phyloP scores from a whole-genome alignment of 2,888 invertebrate species.

The Cerastoderma edule region DNA sequence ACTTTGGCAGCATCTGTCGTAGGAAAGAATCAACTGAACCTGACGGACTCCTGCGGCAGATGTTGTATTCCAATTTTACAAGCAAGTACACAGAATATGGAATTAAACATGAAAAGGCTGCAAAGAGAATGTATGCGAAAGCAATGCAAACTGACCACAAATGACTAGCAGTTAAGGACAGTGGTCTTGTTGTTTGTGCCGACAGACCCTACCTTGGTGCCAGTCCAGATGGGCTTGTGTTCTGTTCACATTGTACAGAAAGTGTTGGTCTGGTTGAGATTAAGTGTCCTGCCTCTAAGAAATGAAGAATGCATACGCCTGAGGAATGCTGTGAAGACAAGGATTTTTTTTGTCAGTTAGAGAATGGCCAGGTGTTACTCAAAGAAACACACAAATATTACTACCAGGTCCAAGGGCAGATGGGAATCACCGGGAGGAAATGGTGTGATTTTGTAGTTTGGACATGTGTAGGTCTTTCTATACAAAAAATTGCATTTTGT shows the following conservation, averaged over 20 bases:
- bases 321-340: neutral
- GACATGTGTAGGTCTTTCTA: conserved; percentile 1
- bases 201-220: neutral
- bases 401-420: neutral
- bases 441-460: conserved; percentile 17
- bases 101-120: neutral
- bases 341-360: neutral
- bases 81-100: neutral
- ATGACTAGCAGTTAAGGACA: neutral
- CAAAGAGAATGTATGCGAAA: neutral
- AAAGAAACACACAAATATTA: neutral
- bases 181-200: neutral
- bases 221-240: conserved; percentile 9
- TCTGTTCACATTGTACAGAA: neutral
- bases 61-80: neutral
- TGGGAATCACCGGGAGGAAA: neutral
- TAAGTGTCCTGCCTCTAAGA: neutral
- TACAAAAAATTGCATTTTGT: neutral
- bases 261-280: neutral
- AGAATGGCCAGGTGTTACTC: neutral
- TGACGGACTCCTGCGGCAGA: neutral
- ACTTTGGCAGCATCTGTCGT: neutral
- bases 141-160: neutral
- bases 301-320: neutral
- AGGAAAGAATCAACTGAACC: conserved; percentile 1